Conservation (phyloP, 2,888 invertebrate species). For the Reticulitermes lucifugus region DNA sequence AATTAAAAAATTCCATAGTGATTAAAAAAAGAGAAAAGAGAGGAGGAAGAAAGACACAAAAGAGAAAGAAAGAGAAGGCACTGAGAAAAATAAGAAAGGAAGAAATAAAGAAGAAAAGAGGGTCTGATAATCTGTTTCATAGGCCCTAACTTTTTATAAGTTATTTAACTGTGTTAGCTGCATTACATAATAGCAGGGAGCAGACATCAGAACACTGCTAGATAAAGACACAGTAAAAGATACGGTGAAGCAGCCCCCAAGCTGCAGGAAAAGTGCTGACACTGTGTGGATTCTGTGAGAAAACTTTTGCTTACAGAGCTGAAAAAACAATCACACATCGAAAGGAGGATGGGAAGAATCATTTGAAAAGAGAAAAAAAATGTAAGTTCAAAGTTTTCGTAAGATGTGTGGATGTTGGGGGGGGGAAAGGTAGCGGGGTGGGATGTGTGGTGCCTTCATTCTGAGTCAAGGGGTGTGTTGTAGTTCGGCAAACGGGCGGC, state of each 20-base stretch:
- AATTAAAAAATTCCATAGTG: too few species aligned
- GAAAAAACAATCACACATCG: slow-evolving; percentile 34
- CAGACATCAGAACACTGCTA: neutral
- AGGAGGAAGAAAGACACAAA: too few species aligned
- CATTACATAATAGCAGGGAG: slow-evolving; percentile 22
- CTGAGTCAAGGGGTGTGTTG: neutral
- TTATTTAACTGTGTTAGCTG: slow-evolving; percentile 30
- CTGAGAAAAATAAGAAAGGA: too few species aligned
- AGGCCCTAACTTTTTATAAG: neutral
- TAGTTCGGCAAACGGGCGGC: too few species aligned
- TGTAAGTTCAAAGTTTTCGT: slow-evolving; percentile 20
- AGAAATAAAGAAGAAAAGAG: too few species aligned
- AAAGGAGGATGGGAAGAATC: slow-evolving; percentile 29
- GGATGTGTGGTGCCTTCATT: slow-evolving; percentile 3
- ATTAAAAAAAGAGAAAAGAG: too few species aligned
- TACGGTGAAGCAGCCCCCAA: neutral
- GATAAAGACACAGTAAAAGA: slow-evolving; percentile 13
- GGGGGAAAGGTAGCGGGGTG: neutral
- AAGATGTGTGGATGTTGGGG: slow-evolving; percentile 12
- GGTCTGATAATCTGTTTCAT: neutral
- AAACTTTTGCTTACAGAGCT: slow-evolving; percentile 39
- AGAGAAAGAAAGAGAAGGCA: too few species aligned
- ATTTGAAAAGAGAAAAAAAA: slow-evolving; percentile 18
- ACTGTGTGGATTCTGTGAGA: slow-evolving; percentile 31
- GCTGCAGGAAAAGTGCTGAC: slow-evolving; percentile 30